Base-by-base conservation (phyloP, 1,140 invertebrate species). In the Zelostemma sp. region DNA sequence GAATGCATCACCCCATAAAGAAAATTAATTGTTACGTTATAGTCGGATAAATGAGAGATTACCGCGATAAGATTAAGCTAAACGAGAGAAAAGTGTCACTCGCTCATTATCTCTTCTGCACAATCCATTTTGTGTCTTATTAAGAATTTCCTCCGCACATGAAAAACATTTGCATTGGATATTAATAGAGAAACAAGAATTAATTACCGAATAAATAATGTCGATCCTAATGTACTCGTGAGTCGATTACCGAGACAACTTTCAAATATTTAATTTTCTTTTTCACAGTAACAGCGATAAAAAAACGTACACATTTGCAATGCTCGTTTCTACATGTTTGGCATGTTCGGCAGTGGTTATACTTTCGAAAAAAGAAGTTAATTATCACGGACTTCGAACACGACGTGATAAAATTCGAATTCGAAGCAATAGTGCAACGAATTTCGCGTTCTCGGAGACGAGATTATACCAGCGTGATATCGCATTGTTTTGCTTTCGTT, bases 51-150 rank as follows among this genome's bases (percentile, higher is more conserved):
- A 48, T 15, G 12, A 31, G 21, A 33, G 17, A 46, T 33, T 9
- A 31, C 33, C 33, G 28, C 3, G 19, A 14, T 33, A 35, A 56
- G 33, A 33, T 17, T 16, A 38, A 59, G 47, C 43, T 59, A 50
- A 59, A 25, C 14, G 38, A 33, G 40, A 14, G 40, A 43, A 50
- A 59, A 45, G 28, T 31, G n/a, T 48, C 45, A 57, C 55, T 46
- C 48, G 55, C 48, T 56, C 41, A 28, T 57, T 57, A 35, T 57
- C 55, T 19, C n/a, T 38, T 21, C 31, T n/a, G 3, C 14, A 11
- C 19, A 17, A 31, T 56, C 19, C 25, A 31, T 47, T 55, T 55
- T 12, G 19, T 15, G 18, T 40, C 6, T 8, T n/a, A 40, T 40
- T 2, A 40, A 4, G 21, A 8, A 25, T 25, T 25, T 25, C 21